Percentiles rank a stretch among this genome's conserved stretches.
These are phyloP conservation scores for Sussaba pulchella DNA, from an alignment of 2,888 invertebrate genomes.

Conservation along the genomic window DNA sequence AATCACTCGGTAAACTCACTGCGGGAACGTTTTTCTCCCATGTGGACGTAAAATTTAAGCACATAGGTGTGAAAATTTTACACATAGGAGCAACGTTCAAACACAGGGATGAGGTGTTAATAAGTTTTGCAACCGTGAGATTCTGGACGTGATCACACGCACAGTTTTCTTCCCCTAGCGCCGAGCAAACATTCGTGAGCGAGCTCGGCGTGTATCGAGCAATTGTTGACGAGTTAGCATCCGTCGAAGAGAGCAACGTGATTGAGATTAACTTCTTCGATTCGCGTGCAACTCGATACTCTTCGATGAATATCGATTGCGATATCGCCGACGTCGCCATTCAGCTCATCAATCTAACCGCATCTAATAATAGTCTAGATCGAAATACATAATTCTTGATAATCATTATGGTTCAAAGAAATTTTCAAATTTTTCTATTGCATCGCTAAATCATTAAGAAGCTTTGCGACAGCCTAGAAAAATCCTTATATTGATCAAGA, in stretches of 20 bases:
- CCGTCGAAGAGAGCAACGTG: slow-evolving; percentile 25
- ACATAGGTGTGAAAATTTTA: slow-evolving; percentile 55
- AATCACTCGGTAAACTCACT: slow-evolving; percentile 38
- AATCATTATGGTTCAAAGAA: not conserved
- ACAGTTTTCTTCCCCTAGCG: not conserved
- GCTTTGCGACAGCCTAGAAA: not conserved
- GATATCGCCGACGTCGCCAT: slow-evolving; percentile 45
- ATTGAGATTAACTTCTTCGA: slow-evolving; percentile 36
- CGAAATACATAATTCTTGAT: no score
- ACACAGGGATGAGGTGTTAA: slow-evolving; percentile 12
- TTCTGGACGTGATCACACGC: not conserved
- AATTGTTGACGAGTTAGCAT: slow-evolving; percentile 36
- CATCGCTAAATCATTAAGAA: not conserved
- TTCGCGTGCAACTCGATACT: slow-evolving; percentile 49
- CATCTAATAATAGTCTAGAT: slow-evolving; percentile 40
- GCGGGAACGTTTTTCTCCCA: slow-evolving; percentile 40
- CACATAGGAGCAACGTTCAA: slow-evolving; percentile 17
- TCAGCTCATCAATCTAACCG: slow-evolving; percentile 34
- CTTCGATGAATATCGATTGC: slow-evolving; percentile 45
- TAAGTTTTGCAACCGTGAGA: slow-evolving; percentile 24
- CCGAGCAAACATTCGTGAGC: not conserved
- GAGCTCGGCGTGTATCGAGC: slow-evolving; percentile 3
- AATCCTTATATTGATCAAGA: no score
- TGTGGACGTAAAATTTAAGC: slow-evolving; percentile 20
- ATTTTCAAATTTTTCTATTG: slow-evolving; percentile 2